These are phyloP conservation scores for Chelonoidis abingdonii DNA, from an alignment of 2,113 vertebrate species.

Conservation along the genomic window DNA sequence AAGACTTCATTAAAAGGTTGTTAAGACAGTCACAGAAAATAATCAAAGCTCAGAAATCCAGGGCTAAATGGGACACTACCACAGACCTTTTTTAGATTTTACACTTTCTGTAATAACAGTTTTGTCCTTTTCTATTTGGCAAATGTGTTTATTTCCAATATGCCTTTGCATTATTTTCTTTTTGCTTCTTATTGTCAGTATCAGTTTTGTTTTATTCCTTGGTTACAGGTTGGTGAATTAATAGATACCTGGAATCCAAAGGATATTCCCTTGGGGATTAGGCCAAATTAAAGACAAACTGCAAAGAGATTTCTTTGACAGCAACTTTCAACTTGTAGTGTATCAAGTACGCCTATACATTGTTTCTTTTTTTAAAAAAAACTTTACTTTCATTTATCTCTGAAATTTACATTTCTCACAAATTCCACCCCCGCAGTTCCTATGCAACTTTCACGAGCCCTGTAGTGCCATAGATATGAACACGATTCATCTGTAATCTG, in stretches of 20 bases:
- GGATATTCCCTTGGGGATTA: slow-evolving; percentile 50
- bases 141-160: slow-evolving; percentile 20
- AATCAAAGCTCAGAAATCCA: background rate
- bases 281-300: slow-evolving; percentile 42
- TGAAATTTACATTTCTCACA: background rate
- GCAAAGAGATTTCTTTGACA: slow-evolving; percentile 7
- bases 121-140: slow-evolving; percentile 1
- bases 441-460: background rate
- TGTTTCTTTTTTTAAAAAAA: background rate
- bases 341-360: background rate
- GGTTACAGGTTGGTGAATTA: slow-evolving; percentile 56
- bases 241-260: slow-evolving; percentile 27
- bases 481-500: background rate
- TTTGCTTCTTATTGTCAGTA: slow-evolving; percentile 17
- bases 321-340: slow-evolving; percentile 33
- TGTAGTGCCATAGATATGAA: background rate
- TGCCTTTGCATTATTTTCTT: background rate
- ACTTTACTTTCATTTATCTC: slow-evolving; percentile 24
- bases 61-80: background rate
- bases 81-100: background rate
- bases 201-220: slow-evolving; percentile 16
- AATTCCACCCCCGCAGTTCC: background rate
- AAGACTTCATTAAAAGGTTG: background rate
- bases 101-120: background rate
- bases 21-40: background rate